Evolutionary conservation across 2,113 vertebrate genomes (phyloP), one percentile per base, ranked within the genome.

Genomic region (Lichenostomus cassidix): DNA sequence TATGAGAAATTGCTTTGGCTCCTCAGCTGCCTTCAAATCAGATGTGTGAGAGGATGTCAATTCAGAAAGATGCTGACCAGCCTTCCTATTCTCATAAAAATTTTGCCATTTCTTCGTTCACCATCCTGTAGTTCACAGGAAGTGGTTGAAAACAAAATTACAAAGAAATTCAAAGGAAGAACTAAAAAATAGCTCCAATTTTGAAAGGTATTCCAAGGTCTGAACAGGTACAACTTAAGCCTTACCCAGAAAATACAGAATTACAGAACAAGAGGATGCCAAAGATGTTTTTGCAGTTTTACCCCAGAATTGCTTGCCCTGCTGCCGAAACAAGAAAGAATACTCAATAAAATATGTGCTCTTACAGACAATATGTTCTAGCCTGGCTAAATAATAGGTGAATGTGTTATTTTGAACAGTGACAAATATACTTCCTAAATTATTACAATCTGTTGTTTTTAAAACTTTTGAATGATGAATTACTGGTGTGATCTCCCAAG

Each of bases 61-160:
- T 60, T 95, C 18, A 35, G 53, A 93, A 94, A 78, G 63, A 76
- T 78, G 41, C 49, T 94, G 33, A 62, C 41, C 63, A 87, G 67
- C 47, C 58, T 52, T 63, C 71, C 7, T 53, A 53, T 74, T 35
- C 47, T 87, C 50, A 73, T 84, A 63, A 87, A 70, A 92, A 67
- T 89, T 93, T 80, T 91, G 20, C n/a, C 17, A 60, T 82, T 92
- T 89, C 50, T 93, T 69, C 35, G 53, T 78, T 90, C 65, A 65
- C 80, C 18, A 87, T 63, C 44, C 53, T 37, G 22, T 35, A 83
- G 47, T 83, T 95, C 68, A 83, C 35, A 83, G 22, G 25, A 95
- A 94, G 18, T 29, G 46, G 83, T 0, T 83, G 75, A 93, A 96
- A 95, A 92, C 19, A 81, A 93, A 95, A 83, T 41, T 8, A 83